Evolutionary conservation across 2,888 invertebrate species (phyloP).

Genomic region (Melanotus villosus): DNA sequence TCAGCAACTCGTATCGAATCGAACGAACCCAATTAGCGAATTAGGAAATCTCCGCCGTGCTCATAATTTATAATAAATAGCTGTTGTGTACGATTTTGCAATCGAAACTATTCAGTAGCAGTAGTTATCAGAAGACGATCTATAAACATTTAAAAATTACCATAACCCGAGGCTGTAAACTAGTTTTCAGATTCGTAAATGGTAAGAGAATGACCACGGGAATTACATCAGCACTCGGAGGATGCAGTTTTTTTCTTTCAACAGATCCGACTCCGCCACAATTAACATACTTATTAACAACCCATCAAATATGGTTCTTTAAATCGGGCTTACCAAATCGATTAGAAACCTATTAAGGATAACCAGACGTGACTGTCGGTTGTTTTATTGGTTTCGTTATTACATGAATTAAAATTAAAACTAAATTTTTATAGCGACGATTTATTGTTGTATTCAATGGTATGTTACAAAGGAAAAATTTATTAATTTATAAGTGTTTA

Average conservation of each 20-base stretch:
- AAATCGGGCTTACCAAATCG: background rate
- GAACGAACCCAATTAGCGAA: too few species aligned
- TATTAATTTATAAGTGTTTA: constrained; percentile 26
- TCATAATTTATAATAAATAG: background rate
- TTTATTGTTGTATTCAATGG: background rate
- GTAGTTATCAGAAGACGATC: constrained; percentile 10
- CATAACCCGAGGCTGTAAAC: background rate
- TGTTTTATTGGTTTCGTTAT: too few species aligned
- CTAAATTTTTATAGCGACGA: background rate
- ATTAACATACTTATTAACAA: constrained; percentile 1
- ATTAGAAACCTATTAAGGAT: background rate
- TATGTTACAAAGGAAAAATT: constrained; percentile 3
- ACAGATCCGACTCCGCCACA: background rate
- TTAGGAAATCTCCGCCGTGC: too few species aligned
- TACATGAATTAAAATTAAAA: too few species aligned
- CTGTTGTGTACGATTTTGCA: background rate
- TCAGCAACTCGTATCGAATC: too few species aligned
- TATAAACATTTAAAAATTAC: constrained; percentile 8
- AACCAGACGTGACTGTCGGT: background rate
- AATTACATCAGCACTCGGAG: background rate
- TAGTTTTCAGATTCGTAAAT: constrained; percentile 7
- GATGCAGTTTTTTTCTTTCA: constrained; percentile 9
- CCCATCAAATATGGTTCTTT: background rate
- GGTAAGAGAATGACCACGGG: background rate
- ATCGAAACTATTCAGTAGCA: background rate